These are phyloP conservation scores for Pelobates cultripes DNA, from an alignment of 2,797 vertebrate genomes.

Conservation along the genomic window DNA sequence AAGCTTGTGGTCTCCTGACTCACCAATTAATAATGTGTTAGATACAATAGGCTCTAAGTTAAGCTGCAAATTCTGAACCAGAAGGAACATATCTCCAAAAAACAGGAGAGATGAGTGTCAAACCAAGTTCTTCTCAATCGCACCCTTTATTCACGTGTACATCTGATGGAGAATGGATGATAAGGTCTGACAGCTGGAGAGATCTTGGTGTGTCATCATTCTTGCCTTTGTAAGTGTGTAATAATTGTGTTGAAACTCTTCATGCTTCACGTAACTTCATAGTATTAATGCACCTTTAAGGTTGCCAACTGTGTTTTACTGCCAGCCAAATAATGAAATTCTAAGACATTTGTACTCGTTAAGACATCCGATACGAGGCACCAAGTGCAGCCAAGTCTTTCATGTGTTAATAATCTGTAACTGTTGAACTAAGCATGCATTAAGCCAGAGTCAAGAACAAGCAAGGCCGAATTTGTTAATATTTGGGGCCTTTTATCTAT, in stretches of 20 bases:
- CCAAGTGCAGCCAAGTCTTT: constrained; percentile 30
- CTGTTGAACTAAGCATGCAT: neutral
- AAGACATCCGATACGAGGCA: constrained; percentile 44
- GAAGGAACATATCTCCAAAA: constrained; percentile 36
- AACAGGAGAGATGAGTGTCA: neutral
- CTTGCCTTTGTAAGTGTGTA: neutral
- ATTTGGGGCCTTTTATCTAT: too few relatives aligned
- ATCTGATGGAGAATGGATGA: constrained; percentile 49
- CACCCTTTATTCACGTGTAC: constrained; percentile 13
- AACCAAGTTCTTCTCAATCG: constrained; percentile 28
- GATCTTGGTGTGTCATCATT: constrained; percentile 22
- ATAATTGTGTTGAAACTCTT: constrained; percentile 38
- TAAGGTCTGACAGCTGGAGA: constrained; percentile 50
- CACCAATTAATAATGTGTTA: constrained; percentile 63
- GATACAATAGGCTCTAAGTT: constrained; percentile 69
- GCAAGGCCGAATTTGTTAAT: neutral
- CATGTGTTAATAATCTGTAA: constrained; percentile 18
- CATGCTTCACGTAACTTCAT: constrained; percentile 41
- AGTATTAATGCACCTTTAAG: constrained; percentile 40
- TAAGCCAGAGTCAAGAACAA: constrained; percentile 9
- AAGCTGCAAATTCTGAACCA: constrained; percentile 55
- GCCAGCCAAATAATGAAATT: constrained; percentile 46
- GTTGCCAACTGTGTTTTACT: constrained; percentile 30
- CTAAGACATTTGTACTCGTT: constrained; percentile 39
- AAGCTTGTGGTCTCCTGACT: constrained; percentile 69